Percentiles rank a stretch among this genome's conserved stretches.
phyloP scores from a whole-genome alignment of 2,113 vertebrate genomes.

The Sinocyclocheilus anshuiensis region DNA sequence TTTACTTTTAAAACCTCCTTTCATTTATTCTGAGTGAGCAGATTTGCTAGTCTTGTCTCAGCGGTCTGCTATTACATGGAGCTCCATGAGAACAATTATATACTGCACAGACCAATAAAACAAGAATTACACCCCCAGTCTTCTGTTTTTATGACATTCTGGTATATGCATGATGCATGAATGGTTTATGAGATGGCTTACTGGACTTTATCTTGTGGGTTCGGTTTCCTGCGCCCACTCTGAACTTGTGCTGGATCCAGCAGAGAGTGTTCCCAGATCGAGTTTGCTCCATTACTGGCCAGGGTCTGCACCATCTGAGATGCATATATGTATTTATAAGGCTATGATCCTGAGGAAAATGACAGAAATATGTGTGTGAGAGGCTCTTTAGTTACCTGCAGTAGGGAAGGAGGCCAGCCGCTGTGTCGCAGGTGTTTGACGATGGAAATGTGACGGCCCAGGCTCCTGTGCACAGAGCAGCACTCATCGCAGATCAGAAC shows the following conservation, averaged over 20 bases:
- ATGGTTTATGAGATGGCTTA: slow-evolving; percentile 73
- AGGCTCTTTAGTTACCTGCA: slow-evolving; percentile 81
- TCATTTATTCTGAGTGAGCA: slow-evolving; percentile 5
- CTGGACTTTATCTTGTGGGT: slow-evolving; percentile 98
- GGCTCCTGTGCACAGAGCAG: slow-evolving; percentile 96
- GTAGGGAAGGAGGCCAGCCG: slow-evolving; percentile 90
- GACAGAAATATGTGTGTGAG: neutral
- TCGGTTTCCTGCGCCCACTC: slow-evolving; percentile 95
- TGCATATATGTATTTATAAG: slow-evolving; percentile 34
- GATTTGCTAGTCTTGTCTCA: neutral
- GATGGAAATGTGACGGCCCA: slow-evolving; percentile 96
- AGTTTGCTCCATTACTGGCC: slow-evolving; percentile 96
- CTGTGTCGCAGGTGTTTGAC: slow-evolving; percentile 98
- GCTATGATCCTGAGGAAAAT: too few species aligned
- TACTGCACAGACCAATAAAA: slow-evolving; percentile 7
- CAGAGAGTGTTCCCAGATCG: slow-evolving; percentile 98
- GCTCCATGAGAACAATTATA: neutral
- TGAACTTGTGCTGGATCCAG: slow-evolving; percentile 97
- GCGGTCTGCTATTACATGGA: neutral
- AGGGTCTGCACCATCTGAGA: slow-evolving; percentile 96
- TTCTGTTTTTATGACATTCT: slow-evolving; percentile 9
- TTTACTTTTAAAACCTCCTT: neutral
- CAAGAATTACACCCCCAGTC: neutral
- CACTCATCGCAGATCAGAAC: slow-evolving; percentile 98
- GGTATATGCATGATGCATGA: slow-evolving; percentile 6